Conservation (phyloP, 2,797 vertebrate species). For the Nasua narica region DNA sequence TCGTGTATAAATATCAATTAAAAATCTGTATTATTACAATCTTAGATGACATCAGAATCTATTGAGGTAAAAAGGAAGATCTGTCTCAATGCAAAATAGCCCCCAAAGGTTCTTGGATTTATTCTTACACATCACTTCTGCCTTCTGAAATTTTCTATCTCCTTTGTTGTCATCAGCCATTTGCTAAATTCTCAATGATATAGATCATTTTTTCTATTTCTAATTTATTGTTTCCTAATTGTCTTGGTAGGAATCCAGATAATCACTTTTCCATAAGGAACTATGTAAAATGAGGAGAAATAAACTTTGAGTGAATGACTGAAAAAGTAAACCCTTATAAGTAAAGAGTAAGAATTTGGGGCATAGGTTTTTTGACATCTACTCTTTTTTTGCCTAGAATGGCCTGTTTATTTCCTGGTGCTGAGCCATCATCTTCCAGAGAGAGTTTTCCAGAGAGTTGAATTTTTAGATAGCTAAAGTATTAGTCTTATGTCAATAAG, state of each 20-base stretch:
- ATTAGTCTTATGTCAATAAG: not conserved
- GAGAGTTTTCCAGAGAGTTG: not conserved
- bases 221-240: not conserved
- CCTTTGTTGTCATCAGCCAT: not conserved
- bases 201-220: not conserved
- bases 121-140: not conserved
- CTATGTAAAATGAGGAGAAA: not conserved
- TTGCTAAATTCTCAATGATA: not conserved
- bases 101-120: not conserved
- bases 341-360: not conserved
- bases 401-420: not conserved
- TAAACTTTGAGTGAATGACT: not conserved
- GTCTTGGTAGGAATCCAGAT: not conserved
- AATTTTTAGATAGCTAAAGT: not conserved
- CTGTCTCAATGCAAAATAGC: not conserved
- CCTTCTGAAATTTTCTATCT: not conserved
- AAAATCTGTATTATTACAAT: not conserved
- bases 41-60: not conserved
- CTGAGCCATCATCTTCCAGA: not conserved
- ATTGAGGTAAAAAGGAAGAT: not conserved
- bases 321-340: not conserved
- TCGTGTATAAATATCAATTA: not conserved
- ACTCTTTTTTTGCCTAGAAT: not conserved
- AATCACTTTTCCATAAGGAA: not conserved
- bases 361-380: not conserved